Base-by-base conservation (phyloP, 2,113 vertebrate species). In the Rhinopomastus cyanomelas region DNA sequence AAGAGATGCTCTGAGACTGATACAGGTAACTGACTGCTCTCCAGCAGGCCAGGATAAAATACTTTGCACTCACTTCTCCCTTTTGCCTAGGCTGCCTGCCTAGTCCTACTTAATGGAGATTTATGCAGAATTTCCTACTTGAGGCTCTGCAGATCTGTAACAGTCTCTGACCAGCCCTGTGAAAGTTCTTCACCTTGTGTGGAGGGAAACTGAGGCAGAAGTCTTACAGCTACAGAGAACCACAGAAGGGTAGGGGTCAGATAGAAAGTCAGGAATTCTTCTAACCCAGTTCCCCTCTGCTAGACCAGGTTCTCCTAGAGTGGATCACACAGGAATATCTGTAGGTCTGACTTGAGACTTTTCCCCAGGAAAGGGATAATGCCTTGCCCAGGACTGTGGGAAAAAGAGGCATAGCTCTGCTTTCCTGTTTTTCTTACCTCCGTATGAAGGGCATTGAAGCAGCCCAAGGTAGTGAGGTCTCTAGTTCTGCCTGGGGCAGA, bases 191-290 rank as follows among this genome's bases (percentile, higher is more conserved):
- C 16, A 59, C 4, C 11, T 57, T 39, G 11, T 4, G 1, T 8
- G 20, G 37, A 52, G 32, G 69, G 57, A 92, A 91, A 92, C 76
- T 21, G 91, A 93, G 94, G 74, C 74, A 88, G 5, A 29, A 34
- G 26, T 10, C 11, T 42, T 2, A 0, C 11, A 42, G 39, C 39
- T 15, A 42, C 15, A 42, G 11, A 42, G 15, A 42, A 15, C 39
- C 39, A 42, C 39, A 42, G 39, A 11, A 42, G 39, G 39, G 39
- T 42, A 42, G 39, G 39, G 39, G 39, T 42, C 15, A 15, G 39
- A 42, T 12, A 15, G 39, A 15, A 42, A 12, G 11, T 42, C 39
- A 12, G 39, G 39, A 42, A 15, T 12, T 42, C 39, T 12, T 42
- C 11, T 42, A 42, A 15, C 39, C 39, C 39, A 42, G 15, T 15